These are phyloP conservation scores for Fragum sueziense DNA, from an alignment of 2,888 invertebrate genomes.

Conservation along the genomic window DNA sequence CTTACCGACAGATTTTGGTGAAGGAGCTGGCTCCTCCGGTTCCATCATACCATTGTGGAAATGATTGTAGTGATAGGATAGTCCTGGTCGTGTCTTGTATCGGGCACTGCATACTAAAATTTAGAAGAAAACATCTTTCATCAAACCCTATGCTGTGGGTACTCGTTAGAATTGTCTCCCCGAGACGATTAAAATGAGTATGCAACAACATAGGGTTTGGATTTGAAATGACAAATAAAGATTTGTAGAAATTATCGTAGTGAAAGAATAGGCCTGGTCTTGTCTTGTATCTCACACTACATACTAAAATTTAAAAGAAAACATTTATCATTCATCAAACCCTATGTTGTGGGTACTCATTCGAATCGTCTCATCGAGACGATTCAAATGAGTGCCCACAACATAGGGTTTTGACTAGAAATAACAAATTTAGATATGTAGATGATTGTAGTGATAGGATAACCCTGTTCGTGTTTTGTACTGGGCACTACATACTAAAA, in stretches of 20 bases:
- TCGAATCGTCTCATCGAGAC: neutral
- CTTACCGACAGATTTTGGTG: constrained; percentile 66
- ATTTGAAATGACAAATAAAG: neutral
- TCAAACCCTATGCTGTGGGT: neutral
- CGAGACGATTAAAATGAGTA: neutral
- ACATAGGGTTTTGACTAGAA: neutral
- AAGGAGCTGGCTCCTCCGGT: constrained; percentile 69
- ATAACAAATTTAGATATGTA: constrained; percentile 84
- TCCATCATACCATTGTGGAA: constrained; percentile 85
- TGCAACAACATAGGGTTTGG: neutral
- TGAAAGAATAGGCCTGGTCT: no score
- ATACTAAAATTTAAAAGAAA: no score
- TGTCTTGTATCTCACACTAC: no score
- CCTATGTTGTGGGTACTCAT: neutral
- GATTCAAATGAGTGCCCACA: neutral
- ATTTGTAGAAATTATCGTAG: no score
- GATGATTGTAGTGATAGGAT: constrained; percentile 97
- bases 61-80: constrained; percentile 97
- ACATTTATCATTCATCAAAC: no score
- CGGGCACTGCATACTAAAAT: constrained; percentile 95
- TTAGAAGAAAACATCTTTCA: no score
- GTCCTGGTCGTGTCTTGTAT: constrained; percentile 97
- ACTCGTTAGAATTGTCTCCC: neutral
- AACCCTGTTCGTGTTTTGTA: constrained; percentile 98
- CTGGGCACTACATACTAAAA: constrained; percentile 95